Conservation (phyloP, 53 echinoderm and acorn worm species). For the Luidia sarsii region DNA sequence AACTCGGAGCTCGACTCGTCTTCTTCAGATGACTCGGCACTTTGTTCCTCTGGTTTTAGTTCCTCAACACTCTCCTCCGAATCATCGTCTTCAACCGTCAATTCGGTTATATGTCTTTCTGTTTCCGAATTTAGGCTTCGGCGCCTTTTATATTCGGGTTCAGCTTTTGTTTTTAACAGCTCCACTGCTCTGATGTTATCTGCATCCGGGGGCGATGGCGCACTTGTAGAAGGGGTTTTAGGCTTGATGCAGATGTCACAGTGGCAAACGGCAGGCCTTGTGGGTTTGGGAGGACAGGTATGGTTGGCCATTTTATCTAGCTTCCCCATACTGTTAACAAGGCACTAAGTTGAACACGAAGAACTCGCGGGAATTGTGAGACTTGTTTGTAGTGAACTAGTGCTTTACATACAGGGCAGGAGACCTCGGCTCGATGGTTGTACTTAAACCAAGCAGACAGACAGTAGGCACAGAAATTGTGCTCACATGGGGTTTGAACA, state of each 20-base stretch:
- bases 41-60: neutral
- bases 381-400: neutral
- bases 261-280: neutral
- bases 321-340: neutral
- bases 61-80: too few species aligned
- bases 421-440: neutral
- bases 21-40: too few species aligned
- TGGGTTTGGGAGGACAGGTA: constrained; percentile 4
- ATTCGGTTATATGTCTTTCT: too few species aligned
- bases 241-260: constrained; percentile 12
- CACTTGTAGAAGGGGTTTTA: neutral
- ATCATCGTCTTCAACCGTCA: too few species aligned
- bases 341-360: neutral
- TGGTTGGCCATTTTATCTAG: constrained; percentile 13
- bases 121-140: too few species aligned
- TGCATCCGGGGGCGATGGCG: neutral
- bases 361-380: neutral
- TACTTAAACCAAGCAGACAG: constrained; percentile 14
- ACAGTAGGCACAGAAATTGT: constrained; percentile 29
- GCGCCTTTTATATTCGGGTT: too few species aligned
- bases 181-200: neutral
- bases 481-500: constrained; percentile 24
- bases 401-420: constrained; percentile 17
- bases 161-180: neutral
- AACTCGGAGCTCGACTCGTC: too few species aligned